These are phyloP conservation scores for Chionodraco myersi DNA, from an alignment of 2,113 vertebrate species.

Conservation along the genomic window DNA sequence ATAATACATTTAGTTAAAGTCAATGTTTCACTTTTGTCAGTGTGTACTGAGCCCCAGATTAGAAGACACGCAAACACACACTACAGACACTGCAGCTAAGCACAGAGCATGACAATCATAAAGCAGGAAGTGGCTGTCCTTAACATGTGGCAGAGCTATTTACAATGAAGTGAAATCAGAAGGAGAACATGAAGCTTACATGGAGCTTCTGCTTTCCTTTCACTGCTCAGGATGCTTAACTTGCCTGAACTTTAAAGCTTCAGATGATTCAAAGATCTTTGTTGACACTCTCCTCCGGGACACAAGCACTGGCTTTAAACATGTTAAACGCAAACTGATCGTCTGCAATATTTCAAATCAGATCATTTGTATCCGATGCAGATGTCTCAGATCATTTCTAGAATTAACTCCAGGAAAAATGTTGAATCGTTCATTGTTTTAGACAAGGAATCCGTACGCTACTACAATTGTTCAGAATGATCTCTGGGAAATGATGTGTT, in stretches of 20 bases:
- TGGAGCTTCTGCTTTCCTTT: slow-evolving; percentile 28
- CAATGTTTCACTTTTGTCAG: no score
- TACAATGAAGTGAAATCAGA: slow-evolving; percentile 49
- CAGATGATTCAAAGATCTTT: slow-evolving; percentile 47
- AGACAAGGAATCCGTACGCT: neutral
- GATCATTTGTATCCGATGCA: neutral
- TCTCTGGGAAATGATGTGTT: neutral
- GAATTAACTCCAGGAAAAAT: neutral
- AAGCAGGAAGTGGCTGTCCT: slow-evolving; percentile 40
- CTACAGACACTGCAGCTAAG: slow-evolving; percentile 28
- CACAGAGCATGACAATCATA: slow-evolving; percentile 9
- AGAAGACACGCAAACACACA: slow-evolving; percentile 21
- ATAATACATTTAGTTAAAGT: no score
- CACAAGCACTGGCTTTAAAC: slow-evolving; percentile 8
- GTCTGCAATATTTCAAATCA: neutral
- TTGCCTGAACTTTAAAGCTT: slow-evolving; percentile 29
- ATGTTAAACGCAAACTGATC: slow-evolving; percentile 7
- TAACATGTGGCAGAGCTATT: slow-evolving; percentile 36
- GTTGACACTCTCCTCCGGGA: slow-evolving; percentile 59
- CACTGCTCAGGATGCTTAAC: slow-evolving; percentile 30
- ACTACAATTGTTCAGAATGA: neutral
- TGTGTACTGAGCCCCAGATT: slow-evolving; percentile 13
- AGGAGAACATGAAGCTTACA: neutral
- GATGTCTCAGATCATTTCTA: neutral
- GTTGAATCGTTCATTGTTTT: neutral